Evolutionary conservation across 2,888 invertebrate species (phyloP), one percentile per base, ranked within the genome.

Genomic region (Leuctra nigra): DNA sequence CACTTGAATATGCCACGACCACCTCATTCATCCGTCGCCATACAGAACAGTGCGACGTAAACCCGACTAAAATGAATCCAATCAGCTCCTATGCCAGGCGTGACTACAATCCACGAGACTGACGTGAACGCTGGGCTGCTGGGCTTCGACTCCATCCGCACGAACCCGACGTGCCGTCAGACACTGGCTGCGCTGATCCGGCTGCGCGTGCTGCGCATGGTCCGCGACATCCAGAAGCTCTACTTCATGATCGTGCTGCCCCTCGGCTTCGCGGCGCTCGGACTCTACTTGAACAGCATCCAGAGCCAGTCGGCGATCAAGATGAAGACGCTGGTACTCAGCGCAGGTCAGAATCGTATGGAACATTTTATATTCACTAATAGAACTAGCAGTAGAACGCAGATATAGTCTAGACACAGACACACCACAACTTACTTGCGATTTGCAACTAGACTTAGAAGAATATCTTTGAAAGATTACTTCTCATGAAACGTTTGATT

Each of bases 171-270:
- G 25, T 76, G 76, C 61, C 75, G 77, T 69, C 78, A 84, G 66
- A 84, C 80, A 0, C 75, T 86, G 59, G 77, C 79, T 57, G 86
- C 87, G 0, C 76, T 88, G 64, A 74, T 86, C 47, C 78, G 81
- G 68, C 73, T 88, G 61, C 72, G 88, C 56, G 75, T 80, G 0
- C 73, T 85, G 41, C 73, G 86, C 14, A 77, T 87, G 73, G 75
- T 84, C 61, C 73, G 86, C 24, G 86, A 84, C 65, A 77, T 84
- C 1, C 85, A 86, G 70, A 81, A 86, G 66, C 72, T 88, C 1
- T 86, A 86, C 65, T 84, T 87, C 64, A 83, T 86, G 77, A 80
- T 88, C 60, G 75, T 86, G 53, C 75, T 87, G 68, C 87, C 87
- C 1, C 75, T 87, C 2, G 78, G 65, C 6, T 78, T 86, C 58